A percentile compares a stretch with the other conserved stretches of the same genome.
phyloP scores from a whole-genome alignment of 2,797 vertebrate species.

The Gila robusta region DNA sequence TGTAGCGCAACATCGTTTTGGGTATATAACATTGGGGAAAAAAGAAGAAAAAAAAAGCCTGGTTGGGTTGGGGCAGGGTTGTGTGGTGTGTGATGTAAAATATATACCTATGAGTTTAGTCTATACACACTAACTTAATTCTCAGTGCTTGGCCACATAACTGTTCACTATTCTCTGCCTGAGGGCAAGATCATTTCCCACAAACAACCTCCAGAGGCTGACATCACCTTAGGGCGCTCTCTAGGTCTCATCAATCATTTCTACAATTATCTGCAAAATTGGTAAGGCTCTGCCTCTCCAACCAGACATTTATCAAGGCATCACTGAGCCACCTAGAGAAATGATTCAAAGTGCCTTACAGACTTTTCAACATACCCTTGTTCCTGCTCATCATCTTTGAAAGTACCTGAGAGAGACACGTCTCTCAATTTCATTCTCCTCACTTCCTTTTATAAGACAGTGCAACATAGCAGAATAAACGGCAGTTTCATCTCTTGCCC shows the following conservation, averaged over 20 bases:
- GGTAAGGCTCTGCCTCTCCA: neutral
- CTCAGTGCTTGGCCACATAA: conserved; percentile 5
- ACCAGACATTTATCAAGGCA: conserved; percentile 17
- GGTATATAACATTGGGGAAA: no score
- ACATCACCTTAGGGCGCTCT: conserved; percentile 10
- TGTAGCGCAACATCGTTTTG: neutral
- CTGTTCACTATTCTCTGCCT: neutral
- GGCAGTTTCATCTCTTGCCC: conserved; percentile 71
- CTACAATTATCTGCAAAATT: conserved; percentile 1
- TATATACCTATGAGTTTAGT: neutral
- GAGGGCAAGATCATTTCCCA: conserved; percentile 23
- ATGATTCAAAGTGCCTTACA: neutral
- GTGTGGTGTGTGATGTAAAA: neutral
- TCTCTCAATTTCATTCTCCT: conserved; percentile 44
- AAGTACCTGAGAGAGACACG: conserved; percentile 16
- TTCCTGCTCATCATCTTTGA: conserved; percentile 31
- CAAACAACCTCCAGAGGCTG: conserved; percentile 32
- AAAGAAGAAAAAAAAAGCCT: no score
- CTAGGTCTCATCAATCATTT: conserved; percentile 23
- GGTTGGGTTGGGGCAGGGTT: neutral
- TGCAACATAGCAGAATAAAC: conserved; percentile 71
- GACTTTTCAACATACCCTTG: conserved; percentile 28
- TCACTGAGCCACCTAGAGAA: neutral
- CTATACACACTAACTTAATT: neutral
- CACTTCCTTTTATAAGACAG: conserved; percentile 61